Conservation (phyloP, 2,113 vertebrate species). For the Meleagris gallopavo region DNA sequence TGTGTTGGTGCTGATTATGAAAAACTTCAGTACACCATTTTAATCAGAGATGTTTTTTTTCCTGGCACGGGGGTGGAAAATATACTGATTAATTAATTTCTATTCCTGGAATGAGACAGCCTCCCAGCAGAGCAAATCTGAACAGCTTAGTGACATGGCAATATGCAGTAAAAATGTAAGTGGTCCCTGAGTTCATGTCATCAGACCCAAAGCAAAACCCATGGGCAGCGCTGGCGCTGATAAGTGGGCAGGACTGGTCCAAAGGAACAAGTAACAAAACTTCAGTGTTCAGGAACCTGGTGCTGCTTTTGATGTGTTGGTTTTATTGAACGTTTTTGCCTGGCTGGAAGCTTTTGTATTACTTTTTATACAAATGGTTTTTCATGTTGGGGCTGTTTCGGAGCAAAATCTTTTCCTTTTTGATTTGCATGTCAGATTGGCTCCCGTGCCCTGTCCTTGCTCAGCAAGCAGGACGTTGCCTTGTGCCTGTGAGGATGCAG, state of each 20-base stretch:
- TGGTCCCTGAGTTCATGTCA: neutral
- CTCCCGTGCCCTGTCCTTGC: neutral
- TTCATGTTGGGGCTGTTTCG: neutral
- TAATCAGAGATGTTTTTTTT: conserved; percentile 75
- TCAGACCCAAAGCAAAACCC: neutral
- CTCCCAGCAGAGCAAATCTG: conserved; percentile 65
- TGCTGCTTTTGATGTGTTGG: neutral
- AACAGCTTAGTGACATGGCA: conserved; percentile 51
- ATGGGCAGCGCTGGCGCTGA: neutral
- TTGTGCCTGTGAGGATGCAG: neutral
- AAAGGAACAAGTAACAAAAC: neutral
- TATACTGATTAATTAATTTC: conserved; percentile 81
- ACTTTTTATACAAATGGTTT: neutral
- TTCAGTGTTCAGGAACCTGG: neutral
- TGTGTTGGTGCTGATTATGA: conserved; percentile 59
- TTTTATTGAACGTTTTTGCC: neutral
- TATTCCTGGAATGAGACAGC: conserved; percentile 72
- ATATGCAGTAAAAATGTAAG: conserved; percentile 6
- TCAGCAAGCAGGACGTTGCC: neutral
- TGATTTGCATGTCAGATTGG: neutral
- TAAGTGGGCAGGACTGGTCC: neutral
- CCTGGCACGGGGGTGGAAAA: conserved; percentile 50
- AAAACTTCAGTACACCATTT: conserved; percentile 60
- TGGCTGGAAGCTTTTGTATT: neutral
- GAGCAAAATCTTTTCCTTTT: neutral